A percentile compares a stretch with the other conserved stretches of the same genome.
phyloP scores from a whole-genome alignment of 2,888 invertebrate species.

The Corbicula japonica region DNA sequence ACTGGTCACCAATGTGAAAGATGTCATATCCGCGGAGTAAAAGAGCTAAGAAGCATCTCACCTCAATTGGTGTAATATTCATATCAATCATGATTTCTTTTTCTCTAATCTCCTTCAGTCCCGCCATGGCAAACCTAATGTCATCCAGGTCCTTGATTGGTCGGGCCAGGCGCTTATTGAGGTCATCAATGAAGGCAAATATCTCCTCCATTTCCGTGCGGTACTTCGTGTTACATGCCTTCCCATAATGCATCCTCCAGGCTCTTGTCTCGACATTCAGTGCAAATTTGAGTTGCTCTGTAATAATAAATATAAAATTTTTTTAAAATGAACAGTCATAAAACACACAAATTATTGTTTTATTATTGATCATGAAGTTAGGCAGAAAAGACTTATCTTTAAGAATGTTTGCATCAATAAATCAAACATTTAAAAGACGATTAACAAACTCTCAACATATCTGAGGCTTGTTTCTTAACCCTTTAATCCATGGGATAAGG shows the following conservation, averaged over 20 bases:
- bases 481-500: too few species aligned
- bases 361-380: too few species aligned
- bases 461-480: too few species aligned
- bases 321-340: too few species aligned
- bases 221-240: constrained; percentile 86
- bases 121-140: constrained; percentile 97
- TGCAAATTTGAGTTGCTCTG: constrained; percentile 92
- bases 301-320: too few species aligned
- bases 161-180: constrained; percentile 92
- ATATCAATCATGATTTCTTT: constrained; percentile 98
- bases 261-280: constrained; percentile 90
- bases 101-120: constrained; percentile 95
- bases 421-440: too few species aligned
- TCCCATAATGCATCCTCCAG: constrained; percentile 86
- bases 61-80: constrained; percentile 97
- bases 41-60: constrained; percentile 44
- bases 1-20: too few species aligned
- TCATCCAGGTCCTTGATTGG: constrained; percentile 97
- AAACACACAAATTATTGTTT: too few species aligned
- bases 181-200: constrained; percentile 95
- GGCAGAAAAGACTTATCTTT: too few species aligned
- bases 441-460: too few species aligned
- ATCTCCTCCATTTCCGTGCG: constrained; percentile 86
- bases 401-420: too few species aligned
- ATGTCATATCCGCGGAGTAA: too few species aligned